A percentile compares a stretch with the other conserved stretches of the same genome.
Conservation (phyloP, 2,797 vertebrate species). For the Syngnathus rostellatus region DNA sequence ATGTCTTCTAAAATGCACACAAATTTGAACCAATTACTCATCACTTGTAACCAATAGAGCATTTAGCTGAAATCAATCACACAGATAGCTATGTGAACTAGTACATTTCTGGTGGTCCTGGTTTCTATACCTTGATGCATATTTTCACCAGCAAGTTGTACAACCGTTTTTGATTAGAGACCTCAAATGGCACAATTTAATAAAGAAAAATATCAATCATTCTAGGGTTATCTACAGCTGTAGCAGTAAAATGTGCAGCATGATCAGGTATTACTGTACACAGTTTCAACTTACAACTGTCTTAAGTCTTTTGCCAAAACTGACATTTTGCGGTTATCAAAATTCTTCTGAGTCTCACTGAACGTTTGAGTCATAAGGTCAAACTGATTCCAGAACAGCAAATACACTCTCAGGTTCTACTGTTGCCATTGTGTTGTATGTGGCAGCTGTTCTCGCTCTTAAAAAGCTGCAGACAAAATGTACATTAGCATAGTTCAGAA, state of each 20-base stretch:
- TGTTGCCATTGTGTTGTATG: slow-evolving; percentile 31
- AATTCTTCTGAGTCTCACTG: slow-evolving; percentile 21
- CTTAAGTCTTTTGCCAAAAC: slow-evolving; percentile 20
- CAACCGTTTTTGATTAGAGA: slow-evolving; percentile 15
- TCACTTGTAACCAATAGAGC: background rate
- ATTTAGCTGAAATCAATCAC: background rate
- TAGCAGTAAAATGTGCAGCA: slow-evolving; percentile 2
- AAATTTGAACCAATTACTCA: background rate
- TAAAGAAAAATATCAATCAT: slow-evolving; percentile 20
- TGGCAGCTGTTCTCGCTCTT: slow-evolving; percentile 22
- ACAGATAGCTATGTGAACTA: background rate
- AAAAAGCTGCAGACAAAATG: slow-evolving; percentile 19
- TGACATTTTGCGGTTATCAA: slow-evolving; percentile 29
- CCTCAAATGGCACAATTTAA: slow-evolving; percentile 26
- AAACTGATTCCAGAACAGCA: slow-evolving; percentile 43
- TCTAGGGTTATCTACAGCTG: slow-evolving; percentile 2
- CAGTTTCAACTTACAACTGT: no score
- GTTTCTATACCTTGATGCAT: background rate
- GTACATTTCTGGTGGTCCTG: background rate
- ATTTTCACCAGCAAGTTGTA: slow-evolving; percentile 2
- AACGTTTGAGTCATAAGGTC: slow-evolving; percentile 28
- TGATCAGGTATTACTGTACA: slow-evolving; percentile 10
- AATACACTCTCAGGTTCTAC: slow-evolving; percentile 31
- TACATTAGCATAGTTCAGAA: slow-evolving; percentile 11
- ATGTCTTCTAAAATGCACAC: slow-evolving; percentile 10